Conservation (phyloP, 2,113 vertebrate species). For the Prionailurus viverrinus region DNA sequence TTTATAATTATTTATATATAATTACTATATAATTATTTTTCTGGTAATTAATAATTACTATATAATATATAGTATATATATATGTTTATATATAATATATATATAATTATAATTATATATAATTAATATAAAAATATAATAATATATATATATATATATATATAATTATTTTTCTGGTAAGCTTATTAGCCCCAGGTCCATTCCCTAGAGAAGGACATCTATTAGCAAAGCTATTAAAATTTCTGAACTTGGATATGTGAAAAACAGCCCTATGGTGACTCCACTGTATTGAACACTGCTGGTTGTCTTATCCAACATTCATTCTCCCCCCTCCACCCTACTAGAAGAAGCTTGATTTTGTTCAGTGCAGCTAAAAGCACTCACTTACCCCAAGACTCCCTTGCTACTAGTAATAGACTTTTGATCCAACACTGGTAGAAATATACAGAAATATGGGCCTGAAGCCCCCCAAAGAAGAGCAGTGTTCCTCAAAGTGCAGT, state of each 20-base stretch:
- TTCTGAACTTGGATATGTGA: not conserved
- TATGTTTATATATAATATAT: too few relatives aligned
- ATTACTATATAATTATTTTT: not conserved
- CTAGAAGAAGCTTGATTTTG: not conserved
- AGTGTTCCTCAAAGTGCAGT: not conserved
- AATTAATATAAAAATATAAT: too few relatives aligned
- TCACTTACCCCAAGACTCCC: not conserved
- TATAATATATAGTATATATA: too few relatives aligned
- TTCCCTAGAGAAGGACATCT: not conserved
- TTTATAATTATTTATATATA: not conserved
- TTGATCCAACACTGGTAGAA: not conserved
- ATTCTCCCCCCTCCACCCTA: not conserved
- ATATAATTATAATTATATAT: too few relatives aligned
- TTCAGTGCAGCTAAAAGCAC: not conserved
- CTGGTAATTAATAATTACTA: not conserved
- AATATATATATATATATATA: too few relatives aligned
- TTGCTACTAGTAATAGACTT: not conserved
- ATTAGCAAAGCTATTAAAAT: not conserved
- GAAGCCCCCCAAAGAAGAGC: not conserved
- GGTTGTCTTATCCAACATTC: not conserved
- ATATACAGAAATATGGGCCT: not conserved
- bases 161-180: not conserved
- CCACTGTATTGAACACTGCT: not conserved
- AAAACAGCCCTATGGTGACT: not conserved
- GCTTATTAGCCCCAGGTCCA: not conserved